These are phyloP conservation scores for Chondrilla cf. caribensis DNA, from an alignment of 37 sponge, comb jelly and placozoan genomes.

Conservation along the genomic window DNA sequence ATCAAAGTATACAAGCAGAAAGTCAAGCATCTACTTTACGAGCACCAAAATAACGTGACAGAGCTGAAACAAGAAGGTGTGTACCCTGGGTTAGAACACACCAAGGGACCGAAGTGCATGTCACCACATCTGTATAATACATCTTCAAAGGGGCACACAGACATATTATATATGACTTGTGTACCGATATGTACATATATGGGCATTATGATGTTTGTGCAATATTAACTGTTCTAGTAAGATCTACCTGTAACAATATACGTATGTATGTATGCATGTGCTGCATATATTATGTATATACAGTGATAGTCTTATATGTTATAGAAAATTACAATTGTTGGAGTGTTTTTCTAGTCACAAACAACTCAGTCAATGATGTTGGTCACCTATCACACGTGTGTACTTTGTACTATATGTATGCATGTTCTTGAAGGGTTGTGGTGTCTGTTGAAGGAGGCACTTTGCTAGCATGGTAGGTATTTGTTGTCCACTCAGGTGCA, in stretches of 20 bases:
- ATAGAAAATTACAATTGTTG: too few species aligned
- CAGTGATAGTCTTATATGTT: too few species aligned
- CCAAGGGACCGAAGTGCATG: background rate
- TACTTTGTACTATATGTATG: too few species aligned
- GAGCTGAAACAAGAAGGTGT: constrained; percentile 91
- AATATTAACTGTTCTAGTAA: too few species aligned
- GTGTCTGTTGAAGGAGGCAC: too few species aligned
- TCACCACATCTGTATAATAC: background rate
- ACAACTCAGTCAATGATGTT: too few species aligned
- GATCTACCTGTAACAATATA: background rate
- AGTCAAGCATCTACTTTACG: constrained; percentile 97
- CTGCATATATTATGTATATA: background rate
- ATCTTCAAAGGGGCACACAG: background rate
- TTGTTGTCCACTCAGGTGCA: constrained; percentile 30
- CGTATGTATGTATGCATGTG: background rate
- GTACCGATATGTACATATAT: background rate
- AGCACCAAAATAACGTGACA: constrained; percentile 97
- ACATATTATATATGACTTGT: background rate
- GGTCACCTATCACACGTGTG: too few species aligned
- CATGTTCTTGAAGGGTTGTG: too few species aligned
- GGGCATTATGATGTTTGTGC: background rate
- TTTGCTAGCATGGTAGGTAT: background rate
- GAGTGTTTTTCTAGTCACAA: too few species aligned
- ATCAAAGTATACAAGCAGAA: constrained; percentile 99
- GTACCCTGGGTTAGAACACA: background rate